Percentiles rank a stretch among this genome's conserved stretches.
phyloP scores from a whole-genome alignment of 2,888 invertebrate genomes.

The Pachycephus smyrnensis region DNA sequence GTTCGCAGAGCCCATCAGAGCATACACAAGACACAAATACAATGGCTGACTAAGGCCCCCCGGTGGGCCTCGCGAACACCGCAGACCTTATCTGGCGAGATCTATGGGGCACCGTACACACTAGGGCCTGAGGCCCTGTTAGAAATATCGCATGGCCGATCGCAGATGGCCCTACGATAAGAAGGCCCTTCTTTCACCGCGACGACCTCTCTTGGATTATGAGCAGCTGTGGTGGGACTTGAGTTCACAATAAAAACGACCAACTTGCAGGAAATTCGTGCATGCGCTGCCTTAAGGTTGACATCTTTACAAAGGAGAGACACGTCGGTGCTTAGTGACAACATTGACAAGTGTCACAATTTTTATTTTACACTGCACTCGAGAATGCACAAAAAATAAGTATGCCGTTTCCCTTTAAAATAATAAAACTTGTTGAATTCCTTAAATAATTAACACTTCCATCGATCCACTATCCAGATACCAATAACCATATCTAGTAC shows the following conservation, averaged over 20 bases:
- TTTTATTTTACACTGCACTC: not conserved
- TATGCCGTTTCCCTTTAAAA: not conserved
- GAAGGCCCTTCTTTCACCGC: slow-evolving; percentile 46
- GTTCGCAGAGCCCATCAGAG: slow-evolving; percentile 22
- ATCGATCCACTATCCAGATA: not conserved
- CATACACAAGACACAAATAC: slow-evolving; percentile 45
- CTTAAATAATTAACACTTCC: not conserved
- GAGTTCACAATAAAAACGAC: slow-evolving; percentile 50
- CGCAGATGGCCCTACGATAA: slow-evolving; percentile 62
- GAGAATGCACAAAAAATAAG: not conserved
- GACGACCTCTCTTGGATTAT: slow-evolving; percentile 53
- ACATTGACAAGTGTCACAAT: not conserved
- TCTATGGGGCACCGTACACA: slow-evolving; percentile 48
- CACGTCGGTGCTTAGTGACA: not conserved
- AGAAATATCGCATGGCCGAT: slow-evolving; percentile 61
- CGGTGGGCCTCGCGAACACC: slow-evolving; percentile 62
- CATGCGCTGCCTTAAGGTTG: slow-evolving; percentile 32
- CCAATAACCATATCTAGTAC: not conserved
- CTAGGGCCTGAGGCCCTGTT: slow-evolving; percentile 61
- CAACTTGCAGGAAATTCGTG: slow-evolving; percentile 54
- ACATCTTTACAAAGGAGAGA: not conserved
- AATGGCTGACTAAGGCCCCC: slow-evolving; percentile 52
- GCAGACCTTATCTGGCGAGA: slow-evolving; percentile 58
- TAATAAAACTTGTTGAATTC: not conserved
- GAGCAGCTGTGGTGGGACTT: slow-evolving; percentile 57